phyloP scores from a whole-genome alignment of 1,140 invertebrate species.

The Ceratoteleas bidentatus region DNA sequence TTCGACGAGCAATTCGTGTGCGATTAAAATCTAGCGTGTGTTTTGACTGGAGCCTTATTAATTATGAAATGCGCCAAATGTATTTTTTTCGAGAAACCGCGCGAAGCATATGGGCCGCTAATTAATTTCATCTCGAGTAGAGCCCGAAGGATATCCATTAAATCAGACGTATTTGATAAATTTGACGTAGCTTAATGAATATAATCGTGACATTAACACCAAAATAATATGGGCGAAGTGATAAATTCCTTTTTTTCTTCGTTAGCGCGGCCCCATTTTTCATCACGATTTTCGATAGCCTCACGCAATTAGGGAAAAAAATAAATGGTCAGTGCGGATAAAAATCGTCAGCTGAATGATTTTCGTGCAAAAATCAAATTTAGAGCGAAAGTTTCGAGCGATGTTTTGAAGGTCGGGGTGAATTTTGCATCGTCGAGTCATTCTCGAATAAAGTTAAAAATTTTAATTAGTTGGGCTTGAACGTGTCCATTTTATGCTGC shows the following conservation, averaged over 20 bases:
- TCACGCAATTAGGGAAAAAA: constrained; percentile 33
- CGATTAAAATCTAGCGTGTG: no score
- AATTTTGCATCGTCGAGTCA: no score
- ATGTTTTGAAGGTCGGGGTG: no score
- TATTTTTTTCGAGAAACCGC: not conserved
- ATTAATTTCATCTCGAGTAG: constrained; percentile 25
- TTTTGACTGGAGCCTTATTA: not conserved
- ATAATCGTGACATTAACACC: constrained; percentile 46
- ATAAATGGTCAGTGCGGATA: not conserved
- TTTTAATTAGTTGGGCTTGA: no score
- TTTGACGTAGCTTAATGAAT: constrained; percentile 45
- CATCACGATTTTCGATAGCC: constrained; percentile 19
- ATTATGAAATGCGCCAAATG: not conserved
- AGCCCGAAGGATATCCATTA: constrained; percentile 29
- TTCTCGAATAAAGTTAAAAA: no score
- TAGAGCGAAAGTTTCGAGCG: no score
- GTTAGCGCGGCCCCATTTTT: constrained; percentile 37
- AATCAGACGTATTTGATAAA: constrained; percentile 44
- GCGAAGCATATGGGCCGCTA: constrained; percentile 20
- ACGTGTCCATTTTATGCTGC: no score
- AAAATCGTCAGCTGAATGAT: no score
- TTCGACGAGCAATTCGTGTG: not conserved
- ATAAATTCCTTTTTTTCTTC: constrained; percentile 51
- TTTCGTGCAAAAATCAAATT: no score
- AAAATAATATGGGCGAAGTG: constrained; percentile 36